Conservation (phyloP, 1,140 invertebrate species). For the Pararge aegeria region DNA sequence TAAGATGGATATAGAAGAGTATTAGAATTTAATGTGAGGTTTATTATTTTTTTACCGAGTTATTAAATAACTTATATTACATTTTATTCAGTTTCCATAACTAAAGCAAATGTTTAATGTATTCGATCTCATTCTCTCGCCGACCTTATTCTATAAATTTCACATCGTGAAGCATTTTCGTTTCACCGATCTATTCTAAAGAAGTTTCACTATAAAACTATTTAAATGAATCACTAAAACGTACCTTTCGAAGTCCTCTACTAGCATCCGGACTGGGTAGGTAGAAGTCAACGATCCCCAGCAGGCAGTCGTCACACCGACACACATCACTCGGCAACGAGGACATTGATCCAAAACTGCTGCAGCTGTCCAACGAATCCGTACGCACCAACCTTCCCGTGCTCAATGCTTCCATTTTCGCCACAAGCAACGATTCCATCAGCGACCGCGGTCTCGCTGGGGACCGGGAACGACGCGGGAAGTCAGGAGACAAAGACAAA, state of each 20-base stretch:
- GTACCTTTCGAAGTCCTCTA: constrained; percentile 83
- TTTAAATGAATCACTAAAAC: too few species aligned
- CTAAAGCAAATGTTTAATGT: too few species aligned
- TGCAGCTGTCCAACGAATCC: constrained; percentile 89
- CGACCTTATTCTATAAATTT: too few species aligned
- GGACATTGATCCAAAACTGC: constrained; percentile 85
- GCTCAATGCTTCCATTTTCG: constrained; percentile 85
- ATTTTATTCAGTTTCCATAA: too few species aligned
- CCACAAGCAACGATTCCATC: constrained; percentile 88
- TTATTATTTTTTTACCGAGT: too few species aligned
- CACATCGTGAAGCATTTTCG: too few species aligned
- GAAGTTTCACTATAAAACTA: too few species aligned
- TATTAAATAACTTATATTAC: too few species aligned
- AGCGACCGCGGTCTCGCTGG: constrained; percentile 83
- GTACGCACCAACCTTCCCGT: constrained; percentile 82
- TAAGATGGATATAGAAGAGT: too few species aligned
- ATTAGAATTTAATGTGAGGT: too few species aligned
- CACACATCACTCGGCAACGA: constrained; percentile 87
- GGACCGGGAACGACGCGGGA: constrained; percentile 62
- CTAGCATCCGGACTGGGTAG: constrained; percentile 81
- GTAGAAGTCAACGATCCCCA: constrained; percentile 89
- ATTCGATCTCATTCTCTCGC: too few species aligned
- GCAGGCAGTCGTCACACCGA: constrained; percentile 89
- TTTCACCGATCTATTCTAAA: too few species aligned
- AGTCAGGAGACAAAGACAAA: constrained; percentile 54